A percentile compares a stretch with the other conserved stretches of the same genome.
Evolutionary conservation across 2,797 vertebrate species (phyloP).

Genomic region (Enteromius radiatus): DNA sequence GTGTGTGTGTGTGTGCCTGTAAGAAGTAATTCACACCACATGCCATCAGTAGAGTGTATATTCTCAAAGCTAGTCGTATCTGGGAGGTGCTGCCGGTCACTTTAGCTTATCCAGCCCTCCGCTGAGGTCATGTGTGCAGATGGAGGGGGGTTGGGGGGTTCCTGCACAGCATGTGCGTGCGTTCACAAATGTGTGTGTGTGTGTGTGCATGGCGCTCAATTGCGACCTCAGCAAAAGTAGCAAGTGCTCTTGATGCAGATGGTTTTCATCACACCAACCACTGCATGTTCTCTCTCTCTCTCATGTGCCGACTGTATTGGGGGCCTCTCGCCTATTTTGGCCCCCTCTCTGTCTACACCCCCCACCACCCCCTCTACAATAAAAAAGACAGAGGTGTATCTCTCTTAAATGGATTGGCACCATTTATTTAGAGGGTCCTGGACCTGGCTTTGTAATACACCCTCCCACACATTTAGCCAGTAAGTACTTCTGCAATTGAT

Average conservation of each 20-base stretch:
- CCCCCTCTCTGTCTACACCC: constrained; percentile 23
- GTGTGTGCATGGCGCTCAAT: constrained; percentile 68
- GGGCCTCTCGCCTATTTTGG: constrained; percentile 45
- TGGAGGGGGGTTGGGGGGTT: constrained; percentile 36
- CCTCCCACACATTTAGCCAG: constrained; percentile 53
- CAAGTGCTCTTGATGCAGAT: constrained; percentile 78
- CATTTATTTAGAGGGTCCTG: constrained; percentile 53
- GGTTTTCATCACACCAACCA: constrained; percentile 77
- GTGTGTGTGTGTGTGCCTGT: constrained; percentile 64
- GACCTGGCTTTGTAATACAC: constrained; percentile 51
- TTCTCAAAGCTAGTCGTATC: constrained; percentile 73
- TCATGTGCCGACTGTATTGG: constrained; percentile 42
- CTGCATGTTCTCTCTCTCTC: constrained; percentile 51
- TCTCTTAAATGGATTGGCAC: constrained; percentile 55
- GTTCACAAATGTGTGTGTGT: constrained; percentile 45
- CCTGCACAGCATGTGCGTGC: constrained; percentile 41
- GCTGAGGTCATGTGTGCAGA: constrained; percentile 76
- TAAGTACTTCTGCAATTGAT: constrained; percentile 63
- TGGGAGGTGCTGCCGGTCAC: constrained; percentile 57
- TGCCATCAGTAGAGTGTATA: constrained; percentile 64
- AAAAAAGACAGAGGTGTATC: constrained; percentile 46
- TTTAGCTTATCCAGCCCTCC: constrained; percentile 64
- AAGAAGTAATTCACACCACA: constrained; percentile 82
- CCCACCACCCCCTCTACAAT: constrained; percentile 30
- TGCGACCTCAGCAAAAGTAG: constrained; percentile 80